A percentile compares a stretch with the other conserved stretches of the same genome.
Conservation (phyloP, 2,888 invertebrate genomes). For the Diogma glabrata region DNA sequence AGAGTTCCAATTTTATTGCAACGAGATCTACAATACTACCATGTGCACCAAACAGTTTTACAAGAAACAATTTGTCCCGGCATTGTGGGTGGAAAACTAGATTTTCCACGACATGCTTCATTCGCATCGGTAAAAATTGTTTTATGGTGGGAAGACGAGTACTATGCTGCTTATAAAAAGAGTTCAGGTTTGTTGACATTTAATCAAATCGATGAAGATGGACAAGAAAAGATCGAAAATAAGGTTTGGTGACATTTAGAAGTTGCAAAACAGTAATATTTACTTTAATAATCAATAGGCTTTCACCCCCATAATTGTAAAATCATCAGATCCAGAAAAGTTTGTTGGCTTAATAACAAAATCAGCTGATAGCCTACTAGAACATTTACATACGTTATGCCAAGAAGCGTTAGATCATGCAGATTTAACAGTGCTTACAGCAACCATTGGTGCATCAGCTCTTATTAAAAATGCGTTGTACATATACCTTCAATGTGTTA, state of each 20-base stretch:
- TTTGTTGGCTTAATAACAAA: constrained; percentile 59
- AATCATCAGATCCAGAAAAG: constrained; percentile 64
- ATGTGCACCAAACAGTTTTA: constrained; percentile 62
- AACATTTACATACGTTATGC: constrained; percentile 65
- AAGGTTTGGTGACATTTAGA: neutral
- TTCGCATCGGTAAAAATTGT: constrained; percentile 76
- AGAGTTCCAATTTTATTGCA: constrained; percentile 70
- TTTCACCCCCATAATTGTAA: constrained; percentile 46
- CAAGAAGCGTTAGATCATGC: constrained; percentile 80
- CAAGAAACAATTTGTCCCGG: constrained; percentile 68
- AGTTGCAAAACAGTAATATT: neutral
- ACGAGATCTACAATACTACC: constrained; percentile 73
- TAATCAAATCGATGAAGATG: constrained; percentile 35
- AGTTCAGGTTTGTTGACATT: constrained; percentile 43
- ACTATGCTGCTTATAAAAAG: constrained; percentile 59
- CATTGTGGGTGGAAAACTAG: constrained; percentile 69
- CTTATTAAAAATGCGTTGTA: constrained; percentile 65
- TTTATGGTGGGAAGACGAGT: constrained; percentile 80
- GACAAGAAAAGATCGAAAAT: constrained; percentile 14
- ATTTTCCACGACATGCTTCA: constrained; percentile 72
- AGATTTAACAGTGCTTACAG: constrained; percentile 66
- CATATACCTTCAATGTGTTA: constrained; percentile 53
- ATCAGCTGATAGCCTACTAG: constrained; percentile 58
- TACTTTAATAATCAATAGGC: constrained; percentile 19
- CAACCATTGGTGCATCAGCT: constrained; percentile 70